These are phyloP conservation scores for Eumerus sabulonum DNA, from an alignment of 2,888 invertebrate species.

Conservation along the genomic window DNA sequence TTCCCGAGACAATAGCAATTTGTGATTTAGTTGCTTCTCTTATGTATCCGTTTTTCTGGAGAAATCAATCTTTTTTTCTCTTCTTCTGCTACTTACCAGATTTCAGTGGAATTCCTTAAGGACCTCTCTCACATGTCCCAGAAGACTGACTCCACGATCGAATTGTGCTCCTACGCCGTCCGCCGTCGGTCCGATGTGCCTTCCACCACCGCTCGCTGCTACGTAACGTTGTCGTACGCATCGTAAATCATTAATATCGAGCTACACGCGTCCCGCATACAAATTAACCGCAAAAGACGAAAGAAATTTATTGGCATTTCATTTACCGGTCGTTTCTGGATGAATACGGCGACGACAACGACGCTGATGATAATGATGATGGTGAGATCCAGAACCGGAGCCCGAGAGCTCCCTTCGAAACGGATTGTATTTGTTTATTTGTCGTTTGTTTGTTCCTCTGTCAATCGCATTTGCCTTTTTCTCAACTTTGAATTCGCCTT, in stretches of 20 bases:
- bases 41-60: slow-evolving; percentile 54
- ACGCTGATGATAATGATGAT: background rate
- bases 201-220: no score
- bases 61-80: slow-evolving; percentile 32
- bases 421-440: background rate
- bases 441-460: slow-evolving; percentile 3
- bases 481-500: slow-evolving; percentile 1
- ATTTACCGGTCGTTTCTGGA: slow-evolving; percentile 30
- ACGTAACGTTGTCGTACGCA: slow-evolving; percentile 34
- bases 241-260: slow-evolving; percentile 69
- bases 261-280: slow-evolving; percentile 66
- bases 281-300: slow-evolving; percentile 57
- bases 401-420: background rate
- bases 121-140: slow-evolving; percentile 48
- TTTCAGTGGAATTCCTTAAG: slow-evolving; percentile 62
- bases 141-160: slow-evolving; percentile 33
- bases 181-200: background rate
- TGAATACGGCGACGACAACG: background rate
- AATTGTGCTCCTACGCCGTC: background rate
- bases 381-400: background rate
- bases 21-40: slow-evolving; percentile 63
- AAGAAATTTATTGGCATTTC: slow-evolving; percentile 62
- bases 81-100: slow-evolving; percentile 5
- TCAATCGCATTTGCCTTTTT: background rate
- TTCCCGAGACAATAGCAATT: slow-evolving; percentile 59